Base-by-base conservation (phyloP, 2,888 invertebrate genomes). In the Reticulitermes lucifugus region DNA sequence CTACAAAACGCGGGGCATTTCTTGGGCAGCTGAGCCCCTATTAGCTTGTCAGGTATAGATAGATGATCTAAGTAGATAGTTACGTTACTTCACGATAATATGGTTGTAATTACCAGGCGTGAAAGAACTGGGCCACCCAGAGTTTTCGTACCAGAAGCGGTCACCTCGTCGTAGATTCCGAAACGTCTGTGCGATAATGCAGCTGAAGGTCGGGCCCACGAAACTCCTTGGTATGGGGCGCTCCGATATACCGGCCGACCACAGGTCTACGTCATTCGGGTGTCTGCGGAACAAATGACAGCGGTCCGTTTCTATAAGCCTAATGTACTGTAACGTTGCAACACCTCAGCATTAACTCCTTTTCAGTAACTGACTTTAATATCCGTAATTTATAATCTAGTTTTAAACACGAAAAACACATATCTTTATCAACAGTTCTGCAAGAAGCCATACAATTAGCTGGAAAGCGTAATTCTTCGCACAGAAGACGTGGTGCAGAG, bases 151-250 rank as follows among this genome's bases (percentile, higher is more conserved):
- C 92, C 92, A 93, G 88, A 92, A 93, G 79, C 93, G 88, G 88
- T 93, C 93, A 9, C 92, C 92, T 77, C 89, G 88, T 85, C 91
- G 89, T 46, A 92, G 88, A 86, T 91, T 90, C 79, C 90, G 88
- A 88, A 92, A 92, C 86, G 91, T 91, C 86, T 89, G 89, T 22
- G 91, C 94, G 43, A 98, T 91, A 2, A 87, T 75, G 86, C 92
- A 92, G 79, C 90, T 90, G 87, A 92, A 92, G 6, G 92, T 91
- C 1, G 92, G 92, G 0, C 92, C 92, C 4, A 92, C 89, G 87
- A 92, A 89, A 79, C 91, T 91, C 6, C 91, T 92, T 2, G 89
- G 89, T 5, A 91, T 87, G 0, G 91, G 90, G 43, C 89, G 89
- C 88, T 93, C 93, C 1, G 92, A 90, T 29, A 93, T 90, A 1